These are phyloP conservation scores for Cottus gobio DNA, from an alignment of 2,113 vertebrate genomes.

Conservation along the genomic window DNA sequence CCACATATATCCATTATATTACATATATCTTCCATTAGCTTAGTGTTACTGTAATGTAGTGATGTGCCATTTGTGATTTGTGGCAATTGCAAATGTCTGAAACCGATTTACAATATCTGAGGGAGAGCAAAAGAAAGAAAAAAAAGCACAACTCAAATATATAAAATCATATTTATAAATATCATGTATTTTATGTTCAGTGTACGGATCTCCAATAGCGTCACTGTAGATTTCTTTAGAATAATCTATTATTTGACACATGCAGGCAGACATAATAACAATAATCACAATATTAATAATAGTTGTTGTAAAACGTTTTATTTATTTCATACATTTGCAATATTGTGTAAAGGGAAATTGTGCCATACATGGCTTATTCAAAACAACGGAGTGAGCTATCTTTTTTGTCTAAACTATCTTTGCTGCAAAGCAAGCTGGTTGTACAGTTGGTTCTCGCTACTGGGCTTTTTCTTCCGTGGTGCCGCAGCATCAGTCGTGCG, in stretches of 20 bases:
- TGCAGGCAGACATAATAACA: background rate
- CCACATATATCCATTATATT: too few relatives aligned
- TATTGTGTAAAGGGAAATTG: background rate
- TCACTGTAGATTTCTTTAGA: background rate
- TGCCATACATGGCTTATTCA: background rate
- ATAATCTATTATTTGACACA: background rate
- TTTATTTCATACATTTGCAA: background rate
- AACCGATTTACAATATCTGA: background rate
- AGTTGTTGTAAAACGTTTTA: background rate
- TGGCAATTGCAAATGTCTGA: background rate
- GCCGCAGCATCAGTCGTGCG: background rate
- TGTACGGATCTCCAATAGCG: background rate
- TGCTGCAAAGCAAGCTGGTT: background rate
- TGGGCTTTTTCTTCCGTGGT: background rate
- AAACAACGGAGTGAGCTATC: slow-evolving; percentile 32
- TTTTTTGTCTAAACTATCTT: background rate
- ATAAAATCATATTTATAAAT: too few relatives aligned
- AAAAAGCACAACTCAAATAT: background rate
- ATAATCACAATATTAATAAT: background rate
- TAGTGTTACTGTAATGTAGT: background rate
- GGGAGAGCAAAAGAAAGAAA: background rate
- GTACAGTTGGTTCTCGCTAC: slow-evolving; percentile 46
- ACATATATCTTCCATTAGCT: background rate
- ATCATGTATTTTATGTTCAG: too few relatives aligned
- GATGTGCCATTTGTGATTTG: background rate